Evolutionary conservation across 2,113 vertebrate species (phyloP).

Genomic region (Australoheros scitulus): DNA sequence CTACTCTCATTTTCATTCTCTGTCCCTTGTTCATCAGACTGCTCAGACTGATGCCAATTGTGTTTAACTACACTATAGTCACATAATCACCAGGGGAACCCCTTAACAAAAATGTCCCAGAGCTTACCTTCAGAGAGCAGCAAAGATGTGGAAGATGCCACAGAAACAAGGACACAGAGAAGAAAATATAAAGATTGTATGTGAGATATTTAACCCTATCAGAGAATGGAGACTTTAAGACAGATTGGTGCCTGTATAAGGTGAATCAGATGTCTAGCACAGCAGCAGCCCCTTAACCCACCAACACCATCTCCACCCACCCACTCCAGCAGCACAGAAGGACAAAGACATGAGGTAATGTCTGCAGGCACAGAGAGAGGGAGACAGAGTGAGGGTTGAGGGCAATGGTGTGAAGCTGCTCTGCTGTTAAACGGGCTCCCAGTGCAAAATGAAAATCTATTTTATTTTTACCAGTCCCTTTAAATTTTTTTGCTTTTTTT

Average conservation of each 20-base stretch:
- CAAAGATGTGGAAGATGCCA: conserved; percentile 26
- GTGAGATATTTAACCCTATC: conserved; percentile 60
- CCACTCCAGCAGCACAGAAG: conserved; percentile 60
- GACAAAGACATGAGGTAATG: conserved; percentile 79
- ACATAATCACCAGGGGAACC: conserved; percentile 26
- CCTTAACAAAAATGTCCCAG: conserved; percentile 35
- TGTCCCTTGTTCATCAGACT: conserved; percentile 45
- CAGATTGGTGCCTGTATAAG: conserved; percentile 31
- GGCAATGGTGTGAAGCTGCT: conserved; percentile 43
- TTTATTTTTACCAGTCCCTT: conserved; percentile 48
- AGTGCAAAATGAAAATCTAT: conserved; percentile 43
- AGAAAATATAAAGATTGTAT: conserved; percentile 58
- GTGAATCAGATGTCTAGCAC: conserved; percentile 18
- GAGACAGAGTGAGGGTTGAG: conserved; percentile 23
- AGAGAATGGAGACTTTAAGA: conserved; percentile 32
- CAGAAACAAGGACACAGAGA: conserved; percentile 31
- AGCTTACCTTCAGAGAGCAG: conserved; percentile 58
- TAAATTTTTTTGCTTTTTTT: conserved; percentile 56
- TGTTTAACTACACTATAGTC: conserved; percentile 50
- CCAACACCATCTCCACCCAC: conserved; percentile 18
- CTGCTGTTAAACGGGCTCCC: conserved; percentile 51
- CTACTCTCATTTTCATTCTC: conserved; percentile 43
- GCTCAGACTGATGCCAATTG: conserved; percentile 2
- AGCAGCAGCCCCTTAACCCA: conserved; percentile 26
- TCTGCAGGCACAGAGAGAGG: conserved; percentile 68